Percentiles rank a stretch among this genome's conserved stretches.
Conservation (phyloP, 2,797 vertebrate genomes). For the Aldrovandia affinis region DNA sequence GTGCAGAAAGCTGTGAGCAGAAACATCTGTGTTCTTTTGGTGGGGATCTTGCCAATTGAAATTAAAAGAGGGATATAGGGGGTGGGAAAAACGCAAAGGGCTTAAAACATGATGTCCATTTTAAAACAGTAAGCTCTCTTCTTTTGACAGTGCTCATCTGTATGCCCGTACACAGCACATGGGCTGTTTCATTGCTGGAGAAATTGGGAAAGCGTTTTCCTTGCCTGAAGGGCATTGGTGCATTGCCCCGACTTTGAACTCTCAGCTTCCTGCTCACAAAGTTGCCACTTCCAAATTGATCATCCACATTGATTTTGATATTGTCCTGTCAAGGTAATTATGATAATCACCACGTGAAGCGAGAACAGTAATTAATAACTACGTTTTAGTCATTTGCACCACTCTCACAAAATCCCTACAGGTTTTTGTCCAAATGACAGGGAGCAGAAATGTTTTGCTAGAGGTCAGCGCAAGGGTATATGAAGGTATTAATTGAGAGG, state of each 20-base stretch:
- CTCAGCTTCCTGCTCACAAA: too few relatives aligned
- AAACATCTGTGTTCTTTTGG: not conserved
- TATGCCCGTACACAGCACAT: too few relatives aligned
- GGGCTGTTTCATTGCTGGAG: too few relatives aligned
- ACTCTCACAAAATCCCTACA: not conserved
- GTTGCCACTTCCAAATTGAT: not conserved
- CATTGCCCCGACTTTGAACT: not conserved
- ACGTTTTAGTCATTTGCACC: not conserved
- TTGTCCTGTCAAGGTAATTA: not conserved
- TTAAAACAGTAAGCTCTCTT: too few relatives aligned
- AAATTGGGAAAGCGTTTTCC: not conserved
- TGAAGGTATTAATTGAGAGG: not conserved
- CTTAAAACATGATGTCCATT: too few relatives aligned
- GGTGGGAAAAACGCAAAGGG: not conserved
- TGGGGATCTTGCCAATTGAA: not conserved
- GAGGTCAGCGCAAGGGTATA: not conserved
- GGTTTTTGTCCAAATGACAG: not conserved
- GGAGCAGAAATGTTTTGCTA: not conserved
- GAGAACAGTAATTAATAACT: not conserved
- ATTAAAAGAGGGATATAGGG: not conserved
- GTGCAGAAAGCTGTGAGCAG: not conserved
- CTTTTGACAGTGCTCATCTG: too few relatives aligned
- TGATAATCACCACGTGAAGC: not conserved
- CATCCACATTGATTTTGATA: not conserved
- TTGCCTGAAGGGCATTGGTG: not conserved